These are phyloP conservation scores for Drosophila ficusphila DNA, from an alignment of 1,140 invertebrate genomes.

Conservation along the genomic window DNA sequence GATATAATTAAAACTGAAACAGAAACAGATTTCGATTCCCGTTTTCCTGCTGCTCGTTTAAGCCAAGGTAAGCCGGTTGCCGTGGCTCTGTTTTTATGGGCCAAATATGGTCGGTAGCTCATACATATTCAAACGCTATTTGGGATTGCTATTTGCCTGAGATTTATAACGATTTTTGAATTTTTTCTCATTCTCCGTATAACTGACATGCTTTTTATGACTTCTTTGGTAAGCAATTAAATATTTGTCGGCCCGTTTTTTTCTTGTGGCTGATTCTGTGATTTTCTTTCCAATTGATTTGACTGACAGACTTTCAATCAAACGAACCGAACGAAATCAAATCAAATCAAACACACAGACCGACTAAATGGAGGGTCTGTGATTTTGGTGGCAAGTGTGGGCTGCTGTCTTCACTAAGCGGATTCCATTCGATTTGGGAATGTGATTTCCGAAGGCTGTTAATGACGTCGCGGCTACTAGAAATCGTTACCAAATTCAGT, in stretches of 20 bases:
- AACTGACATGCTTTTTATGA: slow-evolving; percentile 43
- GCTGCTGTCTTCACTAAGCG: slow-evolving; percentile 48
- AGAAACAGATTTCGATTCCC: slow-evolving; percentile 29
- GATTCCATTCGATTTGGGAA: slow-evolving; percentile 52
- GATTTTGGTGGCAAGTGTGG: slow-evolving; percentile 31
- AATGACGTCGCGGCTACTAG: slow-evolving; percentile 49
- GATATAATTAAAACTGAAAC: slow-evolving; percentile 32
- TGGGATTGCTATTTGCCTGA: slow-evolving; percentile 49
- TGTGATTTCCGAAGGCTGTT: slow-evolving; percentile 52
- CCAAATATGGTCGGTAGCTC: slow-evolving; percentile 56
- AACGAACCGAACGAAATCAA: slow-evolving; percentile 37
- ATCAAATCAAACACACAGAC: slow-evolving; percentile 11
- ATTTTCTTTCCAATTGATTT: slow-evolving; percentile 47
- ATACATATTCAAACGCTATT: slow-evolving; percentile 70
- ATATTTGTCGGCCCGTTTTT: slow-evolving; percentile 37
- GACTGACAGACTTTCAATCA: slow-evolving; percentile 56
- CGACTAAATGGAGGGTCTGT: slow-evolving; percentile 13
- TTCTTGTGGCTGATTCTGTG: slow-evolving; percentile 8
- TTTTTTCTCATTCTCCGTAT: slow-evolving; percentile 2
- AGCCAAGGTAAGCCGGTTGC: slow-evolving; percentile 65
- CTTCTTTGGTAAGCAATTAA: slow-evolving; percentile 53
- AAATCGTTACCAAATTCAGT: slow-evolving; percentile 56
- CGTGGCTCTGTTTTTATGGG: slow-evolving; percentile 58
- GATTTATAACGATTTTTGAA: slow-evolving; percentile 53
- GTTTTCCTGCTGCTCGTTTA: slow-evolving; percentile 20